Base-by-base conservation (phyloP, 2,888 invertebrate species). In the Tenthredo distinguenda region DNA sequence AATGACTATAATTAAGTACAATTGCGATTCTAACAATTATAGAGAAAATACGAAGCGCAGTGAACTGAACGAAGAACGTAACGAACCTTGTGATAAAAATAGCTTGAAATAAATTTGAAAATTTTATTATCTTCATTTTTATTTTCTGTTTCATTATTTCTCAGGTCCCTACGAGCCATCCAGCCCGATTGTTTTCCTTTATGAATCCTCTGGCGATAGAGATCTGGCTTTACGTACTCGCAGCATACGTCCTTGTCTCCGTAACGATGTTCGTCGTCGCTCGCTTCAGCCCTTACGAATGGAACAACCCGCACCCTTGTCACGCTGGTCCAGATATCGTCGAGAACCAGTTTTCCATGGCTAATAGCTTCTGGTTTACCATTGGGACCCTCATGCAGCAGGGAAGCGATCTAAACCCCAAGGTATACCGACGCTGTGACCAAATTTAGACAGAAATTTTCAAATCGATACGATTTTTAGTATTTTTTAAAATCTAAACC, bases 381-480 rank as follows among this genome's bases (percentile, higher is more conserved):
- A 97, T 97, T 84, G 98, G 97, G n/a, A 97, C 97, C 0, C 94
- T 98, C 81, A 97, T 98, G 96, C 97, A 97, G 91, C 97, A 98
- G 93, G 97, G 97, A 88, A 96, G 96, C 71, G 96, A 96, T 91
- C 94, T 97, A 84, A 97, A 97, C 93, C 98, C 98, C 5, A 97
- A 95, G 95, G 96, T 96, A 91, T 34, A 68, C 2, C 34, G 6
- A 65, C 31, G 6, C 26, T 68, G 2, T 26, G 12, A 21, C 43
- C 10, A 74, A 43, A 26, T 74, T 74, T 12, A 15, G 21, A 62
- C 40, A 15, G 12, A 18, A 15, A 21, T 21, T 50, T 9, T 31
- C 34, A 37, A 10, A 37, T 15, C 7, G 6, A 71, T n/a, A 34
- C 58, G 7, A 65, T 65, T 65, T 68, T 34, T 1, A 9, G 12